Percentiles rank a stretch among this genome's conserved stretches.
Conservation (phyloP, 1,140 invertebrate species). For the Drosophila erecta region DNA sequence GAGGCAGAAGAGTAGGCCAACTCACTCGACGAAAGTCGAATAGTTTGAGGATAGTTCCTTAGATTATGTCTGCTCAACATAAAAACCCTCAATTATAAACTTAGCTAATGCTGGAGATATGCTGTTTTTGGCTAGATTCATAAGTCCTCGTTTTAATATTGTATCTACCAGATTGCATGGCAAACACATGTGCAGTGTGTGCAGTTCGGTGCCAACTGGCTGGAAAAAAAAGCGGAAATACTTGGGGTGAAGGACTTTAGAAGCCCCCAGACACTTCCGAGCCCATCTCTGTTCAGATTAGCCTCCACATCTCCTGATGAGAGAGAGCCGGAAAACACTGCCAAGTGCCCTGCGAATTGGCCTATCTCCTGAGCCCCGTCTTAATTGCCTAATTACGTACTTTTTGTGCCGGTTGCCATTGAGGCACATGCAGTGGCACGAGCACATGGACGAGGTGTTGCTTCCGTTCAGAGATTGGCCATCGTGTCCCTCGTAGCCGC, state of each 20-base stretch:
- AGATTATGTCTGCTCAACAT: too few relatives aligned
- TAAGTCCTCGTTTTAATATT: not conserved
- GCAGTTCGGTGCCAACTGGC: not conserved
- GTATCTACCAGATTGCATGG: not conserved
- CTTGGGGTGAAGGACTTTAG: constrained; percentile 22
- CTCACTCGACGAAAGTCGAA: not conserved
- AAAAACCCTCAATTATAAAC: too few relatives aligned
- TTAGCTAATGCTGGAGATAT: too few relatives aligned
- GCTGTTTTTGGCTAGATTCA: too few relatives aligned
- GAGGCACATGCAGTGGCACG: constrained; percentile 91
- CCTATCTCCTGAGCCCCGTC: constrained; percentile 23
- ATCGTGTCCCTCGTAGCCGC: constrained; percentile 87
- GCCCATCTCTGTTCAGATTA: not conserved
- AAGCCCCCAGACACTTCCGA: constrained; percentile 9
- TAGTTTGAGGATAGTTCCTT: too few relatives aligned
- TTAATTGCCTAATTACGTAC: constrained; percentile 55
- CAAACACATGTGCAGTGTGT: not conserved
- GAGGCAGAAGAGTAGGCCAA: not conserved
- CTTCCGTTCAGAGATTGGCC: constrained; percentile 87
- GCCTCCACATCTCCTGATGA: constrained; percentile 5
- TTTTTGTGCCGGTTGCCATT: constrained; percentile 87
- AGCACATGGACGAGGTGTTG: constrained; percentile 90
- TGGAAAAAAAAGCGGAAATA: not conserved
- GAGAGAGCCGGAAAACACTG: constrained; percentile 13
- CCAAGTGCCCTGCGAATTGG: constrained; percentile 28